Percentiles rank a stretch among this genome's conserved stretches.
These are phyloP conservation scores for Therioaphis trifolii DNA, from an alignment of 2,888 invertebrate species.

Conservation along the genomic window DNA sequence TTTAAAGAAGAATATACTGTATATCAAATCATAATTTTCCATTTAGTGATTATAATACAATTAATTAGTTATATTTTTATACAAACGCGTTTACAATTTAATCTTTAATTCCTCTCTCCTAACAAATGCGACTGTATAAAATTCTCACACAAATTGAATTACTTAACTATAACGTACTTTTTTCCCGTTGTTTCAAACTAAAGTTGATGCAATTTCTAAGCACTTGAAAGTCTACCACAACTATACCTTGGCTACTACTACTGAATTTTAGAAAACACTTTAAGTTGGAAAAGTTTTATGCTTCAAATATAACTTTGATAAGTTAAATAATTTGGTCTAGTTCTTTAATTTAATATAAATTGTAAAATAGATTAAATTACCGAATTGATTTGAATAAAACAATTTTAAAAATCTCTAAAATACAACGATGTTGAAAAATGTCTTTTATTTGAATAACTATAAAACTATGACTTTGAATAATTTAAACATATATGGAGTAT, in stretches of 20 bases:
- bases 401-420: not conserved
- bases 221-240: conserved; percentile 33
- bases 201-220: conserved; percentile 29
- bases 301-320: not conserved
- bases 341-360: not conserved
- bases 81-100: not conserved
- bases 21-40: not conserved
- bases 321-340: not conserved
- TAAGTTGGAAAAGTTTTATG: conserved; percentile 15
- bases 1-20: not conserved
- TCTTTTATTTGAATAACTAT: no score
- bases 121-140: conserved; percentile 17
- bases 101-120: not conserved
- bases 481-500: no score
- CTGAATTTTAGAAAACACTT: conserved; percentile 43
- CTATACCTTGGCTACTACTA: not conserved
- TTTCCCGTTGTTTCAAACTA: conserved; percentile 35
- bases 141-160: conserved; percentile 34
- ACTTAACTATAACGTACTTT: not conserved
- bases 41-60: not conserved
- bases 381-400: not conserved
- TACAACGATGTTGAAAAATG: not conserved
- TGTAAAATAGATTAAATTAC: not conserved
- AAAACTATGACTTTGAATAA: no score
- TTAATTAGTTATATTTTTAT: not conserved